Conservation (phyloP, 2,113 vertebrate genomes). For the Anhinga rufa region DNA sequence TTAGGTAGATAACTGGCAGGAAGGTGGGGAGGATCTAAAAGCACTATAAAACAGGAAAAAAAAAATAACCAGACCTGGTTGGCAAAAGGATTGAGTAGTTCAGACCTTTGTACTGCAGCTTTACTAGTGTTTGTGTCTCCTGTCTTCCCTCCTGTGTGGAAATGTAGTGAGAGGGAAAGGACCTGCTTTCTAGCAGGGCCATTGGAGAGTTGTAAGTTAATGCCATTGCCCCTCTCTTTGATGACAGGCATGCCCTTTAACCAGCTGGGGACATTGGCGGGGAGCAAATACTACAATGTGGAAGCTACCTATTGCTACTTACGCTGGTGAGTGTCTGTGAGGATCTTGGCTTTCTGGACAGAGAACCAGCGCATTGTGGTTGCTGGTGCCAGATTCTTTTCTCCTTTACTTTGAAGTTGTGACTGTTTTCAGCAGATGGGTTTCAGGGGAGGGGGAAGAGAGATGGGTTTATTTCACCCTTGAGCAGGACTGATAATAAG, state of each 20-base stretch:
- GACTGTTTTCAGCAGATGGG: background rate
- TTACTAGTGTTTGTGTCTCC: background rate
- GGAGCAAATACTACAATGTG: constrained; percentile 95
- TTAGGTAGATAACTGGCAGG: background rate
- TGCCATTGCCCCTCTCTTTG: background rate
- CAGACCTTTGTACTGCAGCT: background rate
- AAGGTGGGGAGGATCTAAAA: background rate
- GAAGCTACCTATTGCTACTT: constrained; percentile 97
- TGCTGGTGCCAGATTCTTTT: background rate
- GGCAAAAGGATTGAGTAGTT: background rate
- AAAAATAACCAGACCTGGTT: background rate
- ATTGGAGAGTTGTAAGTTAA: background rate
- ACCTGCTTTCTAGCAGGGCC: background rate
- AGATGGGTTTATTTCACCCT: background rate
- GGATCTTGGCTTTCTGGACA: no score
- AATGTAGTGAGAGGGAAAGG: background rate
- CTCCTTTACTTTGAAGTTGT: background rate
- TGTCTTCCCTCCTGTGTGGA: background rate
- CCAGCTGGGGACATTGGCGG: constrained; percentile 92
- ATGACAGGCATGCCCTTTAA: constrained; percentile 94
- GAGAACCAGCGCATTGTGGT: no score
- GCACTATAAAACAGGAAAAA: background rate
- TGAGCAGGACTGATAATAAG: background rate
- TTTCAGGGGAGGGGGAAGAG: background rate
- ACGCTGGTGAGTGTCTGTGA: constrained; percentile 85